Evolutionary conservation across 2,888 invertebrate genomes (phyloP).

Genomic region (Cerastoderma edule): DNA sequence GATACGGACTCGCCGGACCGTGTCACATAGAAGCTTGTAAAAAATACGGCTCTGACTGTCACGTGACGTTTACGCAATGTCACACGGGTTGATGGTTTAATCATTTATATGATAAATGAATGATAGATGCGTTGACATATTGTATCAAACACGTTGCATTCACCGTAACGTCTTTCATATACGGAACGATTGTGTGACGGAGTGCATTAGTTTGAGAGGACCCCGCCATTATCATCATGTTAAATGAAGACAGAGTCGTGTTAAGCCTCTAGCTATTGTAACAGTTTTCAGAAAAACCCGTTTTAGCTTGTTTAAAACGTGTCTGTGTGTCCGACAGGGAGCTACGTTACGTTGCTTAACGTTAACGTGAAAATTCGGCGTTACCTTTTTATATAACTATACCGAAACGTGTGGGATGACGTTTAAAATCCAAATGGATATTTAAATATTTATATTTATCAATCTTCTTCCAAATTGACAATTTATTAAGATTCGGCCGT

Average conservation of each 20-base stretch:
- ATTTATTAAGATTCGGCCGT: no score
- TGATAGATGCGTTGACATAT: neutral
- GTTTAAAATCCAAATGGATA: neutral
- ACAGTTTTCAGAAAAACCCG: slow-evolving; percentile 1
- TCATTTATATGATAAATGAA: neutral
- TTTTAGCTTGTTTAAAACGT: slow-evolving; percentile 4
- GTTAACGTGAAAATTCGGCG: neutral
- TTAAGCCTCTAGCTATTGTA: slow-evolving; percentile 19
- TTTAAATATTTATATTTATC: no score
- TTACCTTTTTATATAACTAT: no score
- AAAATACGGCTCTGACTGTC: no score
- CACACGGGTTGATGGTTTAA: slow-evolving; percentile 15
- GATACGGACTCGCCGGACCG: no score
- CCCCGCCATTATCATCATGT: slow-evolving; percentile 7
- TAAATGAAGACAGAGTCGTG: neutral
- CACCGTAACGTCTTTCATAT: slow-evolving; percentile 7
- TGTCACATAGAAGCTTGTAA: no score
- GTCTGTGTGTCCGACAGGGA: slow-evolving; percentile 7
- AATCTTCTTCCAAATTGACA: no score
- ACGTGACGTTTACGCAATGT: slow-evolving; percentile 18
- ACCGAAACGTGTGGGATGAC: neutral
- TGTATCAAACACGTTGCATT: neutral
- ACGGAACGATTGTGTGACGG: slow-evolving; percentile 9
- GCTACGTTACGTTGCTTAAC: neutral
- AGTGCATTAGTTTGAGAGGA: slow-evolving; percentile 17